These are phyloP conservation scores for Heptranchias perlo DNA, from an alignment of 2,113 vertebrate species.

Conservation along the genomic window DNA sequence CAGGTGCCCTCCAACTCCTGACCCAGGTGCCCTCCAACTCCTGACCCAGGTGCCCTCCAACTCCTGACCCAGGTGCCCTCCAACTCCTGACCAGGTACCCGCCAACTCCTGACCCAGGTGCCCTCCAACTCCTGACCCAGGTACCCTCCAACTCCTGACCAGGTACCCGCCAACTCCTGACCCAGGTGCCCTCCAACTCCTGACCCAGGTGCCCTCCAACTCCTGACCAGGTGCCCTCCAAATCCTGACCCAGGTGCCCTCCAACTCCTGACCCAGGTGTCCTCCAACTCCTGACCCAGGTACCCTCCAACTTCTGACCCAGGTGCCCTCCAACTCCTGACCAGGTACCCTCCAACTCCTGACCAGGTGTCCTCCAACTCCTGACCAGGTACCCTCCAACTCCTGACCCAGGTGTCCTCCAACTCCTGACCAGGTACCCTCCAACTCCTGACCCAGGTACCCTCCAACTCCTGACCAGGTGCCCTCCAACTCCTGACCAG, in stretches of 20 bases:
- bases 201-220: not conserved
- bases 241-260: not conserved
- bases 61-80: not conserved
- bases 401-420: not conserved
- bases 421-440: too few species aligned
- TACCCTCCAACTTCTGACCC: not conserved
- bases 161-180: too few species aligned
- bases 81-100: too few species aligned
- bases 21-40: too few species aligned
- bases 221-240: too few species aligned
- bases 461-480: not conserved
- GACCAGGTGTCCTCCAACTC: too few species aligned
- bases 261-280: not conserved
- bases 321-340: not conserved
- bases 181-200: not conserved
- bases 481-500: not conserved
- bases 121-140: not conserved
- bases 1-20: too few species aligned
- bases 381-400: too few species aligned
- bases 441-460: not conserved
- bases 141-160: not conserved
- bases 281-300: not conserved
- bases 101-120: not conserved
- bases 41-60: not conserved
- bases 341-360: not conserved